A percentile compares a stretch with the other conserved stretches of the same genome.
These are phyloP conservation scores for Vipera ursinii DNA, from an alignment of 2,797 vertebrate species.

Conservation along the genomic window DNA sequence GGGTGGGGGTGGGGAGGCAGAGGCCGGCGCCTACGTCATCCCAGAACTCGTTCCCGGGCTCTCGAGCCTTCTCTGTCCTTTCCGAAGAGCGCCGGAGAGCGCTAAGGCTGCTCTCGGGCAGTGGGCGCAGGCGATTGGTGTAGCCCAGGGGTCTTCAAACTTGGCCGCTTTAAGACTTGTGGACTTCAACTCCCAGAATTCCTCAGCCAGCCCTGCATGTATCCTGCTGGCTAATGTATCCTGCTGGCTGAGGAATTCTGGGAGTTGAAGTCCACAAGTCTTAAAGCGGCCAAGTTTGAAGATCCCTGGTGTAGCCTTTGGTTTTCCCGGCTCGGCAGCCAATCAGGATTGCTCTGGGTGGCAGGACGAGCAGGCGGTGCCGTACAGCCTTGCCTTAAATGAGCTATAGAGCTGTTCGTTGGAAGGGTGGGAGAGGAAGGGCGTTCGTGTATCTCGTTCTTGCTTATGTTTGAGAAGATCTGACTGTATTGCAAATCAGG, in stretches of 20 bases:
- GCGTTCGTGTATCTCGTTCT: neutral
- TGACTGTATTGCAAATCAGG: too few relatives aligned
- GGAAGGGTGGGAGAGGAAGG: too few relatives aligned
- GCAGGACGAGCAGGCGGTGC: neutral
- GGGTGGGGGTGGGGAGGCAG: neutral
- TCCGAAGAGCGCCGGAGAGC: neutral
- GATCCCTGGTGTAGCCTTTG: neutral
- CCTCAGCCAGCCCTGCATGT: too few relatives aligned
- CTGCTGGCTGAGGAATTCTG: too few relatives aligned
- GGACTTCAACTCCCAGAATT: too few relatives aligned
- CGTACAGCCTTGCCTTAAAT: neutral
- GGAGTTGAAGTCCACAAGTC: too few relatives aligned
- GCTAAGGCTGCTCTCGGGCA: neutral
- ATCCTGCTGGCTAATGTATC: too few relatives aligned
- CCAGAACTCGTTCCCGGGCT: neutral
- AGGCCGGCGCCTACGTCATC: neutral
- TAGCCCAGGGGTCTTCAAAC: neutral
- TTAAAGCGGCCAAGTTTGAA: too few relatives aligned
- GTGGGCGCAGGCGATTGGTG: neutral
- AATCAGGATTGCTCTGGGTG: neutral
- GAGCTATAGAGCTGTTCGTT: neutral
- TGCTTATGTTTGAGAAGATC: neutral
- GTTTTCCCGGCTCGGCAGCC: neutral
- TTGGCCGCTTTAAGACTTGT: too few relatives aligned
- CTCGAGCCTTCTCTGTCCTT: neutral